Percentiles rank a stretch among this genome's conserved stretches.
Evolutionary conservation across 2,797 vertebrate genomes (phyloP).

Genomic region (Sebastes wilsoni): DNA sequence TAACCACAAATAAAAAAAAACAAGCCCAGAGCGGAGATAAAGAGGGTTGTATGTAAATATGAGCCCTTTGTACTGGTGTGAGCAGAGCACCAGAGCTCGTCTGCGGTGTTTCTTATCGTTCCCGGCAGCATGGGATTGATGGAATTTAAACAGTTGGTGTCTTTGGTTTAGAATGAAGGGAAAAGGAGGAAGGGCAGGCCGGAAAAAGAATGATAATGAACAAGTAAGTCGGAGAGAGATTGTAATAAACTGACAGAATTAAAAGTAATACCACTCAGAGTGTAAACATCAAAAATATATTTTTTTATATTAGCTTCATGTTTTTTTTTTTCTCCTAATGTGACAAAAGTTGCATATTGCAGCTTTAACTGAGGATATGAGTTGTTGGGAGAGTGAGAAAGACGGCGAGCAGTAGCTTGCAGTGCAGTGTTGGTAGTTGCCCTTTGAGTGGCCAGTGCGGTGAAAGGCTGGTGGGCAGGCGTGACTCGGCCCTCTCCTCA

Average conservation of each 20-base stretch:
- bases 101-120: conserved; percentile 61
- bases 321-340: not conserved
- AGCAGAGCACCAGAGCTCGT: conserved; percentile 37
- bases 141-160: conserved; percentile 52
- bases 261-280: not conserved
- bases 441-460: conserved; percentile 68
- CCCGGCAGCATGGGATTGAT: conserved; percentile 59
- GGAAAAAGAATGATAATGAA: not conserved
- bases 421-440: conserved; percentile 52
- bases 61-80: conserved; percentile 57
- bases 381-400: not conserved
- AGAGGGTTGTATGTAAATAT: conserved; percentile 77
- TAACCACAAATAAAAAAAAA: conserved; percentile 73
- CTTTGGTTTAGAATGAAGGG: conserved; percentile 25
- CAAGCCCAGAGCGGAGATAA: conserved; percentile 67
- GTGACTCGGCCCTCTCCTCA: conserved; percentile 80
- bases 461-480: conserved; percentile 79
- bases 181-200: not conserved
- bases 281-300: not conserved
- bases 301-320: not conserved
- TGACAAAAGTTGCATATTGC: not conserved
- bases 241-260: not conserved
- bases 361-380: not conserved
- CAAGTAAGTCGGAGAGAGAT: not conserved
- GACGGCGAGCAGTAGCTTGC: not conserved